Percentiles rank a stretch among this genome's conserved stretches.
These are phyloP conservation scores for Phymanthus crucifer DNA, from an alignment of 92 coral and sea anemone species.

Conservation along the genomic window DNA sequence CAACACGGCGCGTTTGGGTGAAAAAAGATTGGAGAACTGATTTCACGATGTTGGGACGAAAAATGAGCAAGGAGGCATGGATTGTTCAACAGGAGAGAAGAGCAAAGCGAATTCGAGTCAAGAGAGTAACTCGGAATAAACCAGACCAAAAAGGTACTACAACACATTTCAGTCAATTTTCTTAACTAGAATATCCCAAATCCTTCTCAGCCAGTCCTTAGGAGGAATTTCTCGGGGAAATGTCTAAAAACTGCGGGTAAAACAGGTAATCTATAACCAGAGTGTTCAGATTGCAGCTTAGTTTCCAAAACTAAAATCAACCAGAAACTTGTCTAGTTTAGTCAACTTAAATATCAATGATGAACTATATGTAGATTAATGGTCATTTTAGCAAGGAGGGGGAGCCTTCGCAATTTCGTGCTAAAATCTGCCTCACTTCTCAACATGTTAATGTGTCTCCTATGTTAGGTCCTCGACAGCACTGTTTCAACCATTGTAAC, in stretches of 20 bases:
- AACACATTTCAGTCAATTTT: not conserved
- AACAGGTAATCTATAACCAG: not conserved
- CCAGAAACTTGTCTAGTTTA: too few species aligned
- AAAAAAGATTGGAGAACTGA: not conserved
- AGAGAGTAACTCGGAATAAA: not conserved
- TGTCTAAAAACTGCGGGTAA: not conserved
- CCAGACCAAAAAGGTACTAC: slow-evolving; percentile 8
- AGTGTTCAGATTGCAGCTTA: not conserved
- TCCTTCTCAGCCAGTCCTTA: not conserved
- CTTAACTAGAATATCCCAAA: not conserved
- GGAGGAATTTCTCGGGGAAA: not conserved
- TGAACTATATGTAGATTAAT: not conserved
- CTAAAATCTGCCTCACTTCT: not conserved
- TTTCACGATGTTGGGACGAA: slow-evolving; percentile 2
- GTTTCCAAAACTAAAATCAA: not conserved
- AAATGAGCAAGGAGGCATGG: slow-evolving; percentile 28
- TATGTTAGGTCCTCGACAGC: not conserved
- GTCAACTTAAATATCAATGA: not conserved
- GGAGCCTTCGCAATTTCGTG: not conserved
- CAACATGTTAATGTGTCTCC: not conserved
- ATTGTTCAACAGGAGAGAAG: slow-evolving; percentile 30
- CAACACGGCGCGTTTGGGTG: slow-evolving; percentile 18
- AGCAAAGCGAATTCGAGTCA: slow-evolving; percentile 24
- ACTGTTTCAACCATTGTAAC: not conserved
- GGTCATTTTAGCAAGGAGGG: not conserved